These are phyloP conservation scores for Cheilosia soror DNA, from an alignment of 2,888 invertebrate genomes.

Conservation along the genomic window DNA sequence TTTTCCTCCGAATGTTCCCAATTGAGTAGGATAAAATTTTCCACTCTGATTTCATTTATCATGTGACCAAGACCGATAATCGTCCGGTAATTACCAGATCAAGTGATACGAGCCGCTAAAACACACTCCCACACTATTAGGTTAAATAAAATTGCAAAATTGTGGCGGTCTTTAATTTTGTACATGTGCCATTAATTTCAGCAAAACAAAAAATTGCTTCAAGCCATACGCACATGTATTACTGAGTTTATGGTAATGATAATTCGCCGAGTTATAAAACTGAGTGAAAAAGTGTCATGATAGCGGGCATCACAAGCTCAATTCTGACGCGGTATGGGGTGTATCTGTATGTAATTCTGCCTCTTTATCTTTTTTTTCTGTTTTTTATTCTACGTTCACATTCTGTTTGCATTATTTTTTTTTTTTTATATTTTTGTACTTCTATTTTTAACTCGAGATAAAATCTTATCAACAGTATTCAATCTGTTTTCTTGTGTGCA, in stretches of 20 bases:
- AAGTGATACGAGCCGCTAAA: not conserved
- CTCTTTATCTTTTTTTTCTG: conserved; percentile 31
- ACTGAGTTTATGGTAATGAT: conserved; percentile 58
- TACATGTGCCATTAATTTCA: conserved; percentile 40
- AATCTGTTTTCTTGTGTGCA: conserved; percentile 56
- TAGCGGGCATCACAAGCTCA: conserved; percentile 44
- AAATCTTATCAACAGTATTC: conserved; percentile 67
- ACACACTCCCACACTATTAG: conserved; percentile 12
- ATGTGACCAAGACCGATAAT: not conserved
- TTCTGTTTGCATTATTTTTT: conserved; percentile 24
- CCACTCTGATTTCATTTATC: conserved; percentile 4
- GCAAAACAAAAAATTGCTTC: conserved; percentile 24
- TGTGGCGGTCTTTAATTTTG: conserved; percentile 13
- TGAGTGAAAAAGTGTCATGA: conserved; percentile 56
- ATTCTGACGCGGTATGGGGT: conserved; percentile 24
- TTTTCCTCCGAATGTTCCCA: not conserved
- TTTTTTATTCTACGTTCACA: conserved; percentile 12
- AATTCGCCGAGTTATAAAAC: conserved; percentile 55
- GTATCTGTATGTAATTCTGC: conserved; percentile 26
- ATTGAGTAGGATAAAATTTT: not conserved
- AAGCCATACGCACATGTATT: conserved; percentile 60
- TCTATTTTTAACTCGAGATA: conserved; percentile 65
- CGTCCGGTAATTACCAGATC: conserved; percentile 2
- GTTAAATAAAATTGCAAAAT: not conserved
- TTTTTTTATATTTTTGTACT: conserved; percentile 4